Percentiles rank a stretch among this genome's conserved stretches.
phyloP scores from a whole-genome alignment of 2,888 invertebrate species.

The Drosophila setosimentum region DNA sequence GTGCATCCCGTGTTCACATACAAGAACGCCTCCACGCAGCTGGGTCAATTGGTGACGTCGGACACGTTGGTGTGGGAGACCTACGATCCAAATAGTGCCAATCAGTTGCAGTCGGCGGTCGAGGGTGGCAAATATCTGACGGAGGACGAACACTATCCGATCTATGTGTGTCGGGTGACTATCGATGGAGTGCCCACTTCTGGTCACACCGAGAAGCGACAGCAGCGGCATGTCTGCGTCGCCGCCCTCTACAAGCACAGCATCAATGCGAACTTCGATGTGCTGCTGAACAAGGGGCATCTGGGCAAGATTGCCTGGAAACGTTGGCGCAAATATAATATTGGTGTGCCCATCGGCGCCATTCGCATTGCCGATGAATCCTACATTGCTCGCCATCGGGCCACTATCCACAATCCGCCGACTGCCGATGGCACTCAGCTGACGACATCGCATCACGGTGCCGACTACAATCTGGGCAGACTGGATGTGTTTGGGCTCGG shows the following conservation, averaged over 20 bases:
- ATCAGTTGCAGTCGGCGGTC: conserved; percentile 88
- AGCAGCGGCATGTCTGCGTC: conserved; percentile 88
- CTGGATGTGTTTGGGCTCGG: conserved; percentile 90
- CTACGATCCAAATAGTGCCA: conserved; percentile 84
- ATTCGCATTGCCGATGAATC: conserved; percentile 86
- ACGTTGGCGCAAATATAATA: conserved; percentile 89
- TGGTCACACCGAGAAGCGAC: conserved; percentile 86
- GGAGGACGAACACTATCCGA: conserved; percentile 85
- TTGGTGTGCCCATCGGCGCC: conserved; percentile 88
- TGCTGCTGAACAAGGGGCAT: conserved; percentile 91
- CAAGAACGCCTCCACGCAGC: conserved; percentile 80
- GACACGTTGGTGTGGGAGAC: conserved; percentile 92
- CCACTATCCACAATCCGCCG: conserved; percentile 33
- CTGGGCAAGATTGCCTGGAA: conserved; percentile 92
- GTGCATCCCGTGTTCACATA: conserved; percentile 82
- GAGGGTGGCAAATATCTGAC: conserved; percentile 87
- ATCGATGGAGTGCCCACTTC: conserved; percentile 91
- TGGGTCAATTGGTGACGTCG: conserved; percentile 91
- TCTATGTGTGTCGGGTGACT: conserved; percentile 91
- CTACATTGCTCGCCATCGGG: conserved; percentile 86
- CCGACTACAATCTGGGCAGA: conserved; percentile 88
- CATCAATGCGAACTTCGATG: conserved; percentile 88
- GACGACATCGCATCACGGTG: conserved; percentile 73
- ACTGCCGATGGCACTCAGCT: conserved; percentile 46
- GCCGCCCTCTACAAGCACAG: conserved; percentile 88